These are phyloP conservation scores for Perizoma flavofasciatum DNA, from an alignment of 2,888 invertebrate species.

Conservation along the genomic window DNA sequence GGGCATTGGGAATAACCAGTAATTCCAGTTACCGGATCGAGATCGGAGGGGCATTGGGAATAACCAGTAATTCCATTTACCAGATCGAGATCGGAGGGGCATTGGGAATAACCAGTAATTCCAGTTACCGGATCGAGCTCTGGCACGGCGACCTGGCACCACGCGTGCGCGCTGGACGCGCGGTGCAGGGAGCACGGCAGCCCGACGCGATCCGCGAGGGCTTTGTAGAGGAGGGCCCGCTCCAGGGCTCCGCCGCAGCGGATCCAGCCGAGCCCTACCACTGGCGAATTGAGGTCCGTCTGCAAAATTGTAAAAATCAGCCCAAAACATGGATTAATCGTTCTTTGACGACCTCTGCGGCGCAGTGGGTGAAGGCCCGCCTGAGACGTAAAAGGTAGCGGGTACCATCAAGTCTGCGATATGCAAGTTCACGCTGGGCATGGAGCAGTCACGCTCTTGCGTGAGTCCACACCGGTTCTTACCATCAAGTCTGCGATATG, in stretches of 20 bases:
- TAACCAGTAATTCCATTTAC: constrained; percentile 43
- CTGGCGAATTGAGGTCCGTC: constrained; percentile 62
- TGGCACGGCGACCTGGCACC: constrained; percentile 86
- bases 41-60: constrained; percentile 49
- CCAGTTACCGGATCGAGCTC: constrained; percentile 56
- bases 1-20: no score
- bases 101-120: background rate
- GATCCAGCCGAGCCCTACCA: constrained; percentile 84
- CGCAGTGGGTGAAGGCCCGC: no score
- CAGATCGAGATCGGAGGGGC: constrained; percentile 38
- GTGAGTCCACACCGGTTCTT: constrained; percentile 15
- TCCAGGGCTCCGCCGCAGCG: constrained; percentile 85
- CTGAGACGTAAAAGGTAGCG: no score
- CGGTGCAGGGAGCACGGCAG: constrained; percentile 85
- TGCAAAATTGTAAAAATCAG: constrained; percentile 33
- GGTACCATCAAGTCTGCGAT: constrained; percentile 59
- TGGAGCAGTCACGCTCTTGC: constrained; percentile 69
- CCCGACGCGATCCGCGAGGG: constrained; percentile 85
- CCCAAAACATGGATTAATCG: no score
- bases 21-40: constrained; percentile 50
- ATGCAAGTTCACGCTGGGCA: constrained; percentile 73
- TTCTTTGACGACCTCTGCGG: no score
- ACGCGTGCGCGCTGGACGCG: constrained; percentile 81
- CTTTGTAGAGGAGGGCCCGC: constrained; percentile 86
- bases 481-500: constrained; percentile 80